A percentile compares a stretch with the other conserved stretches of the same genome.
Conservation (phyloP, 1,140 invertebrate species). For the Bombus impatiens region DNA sequence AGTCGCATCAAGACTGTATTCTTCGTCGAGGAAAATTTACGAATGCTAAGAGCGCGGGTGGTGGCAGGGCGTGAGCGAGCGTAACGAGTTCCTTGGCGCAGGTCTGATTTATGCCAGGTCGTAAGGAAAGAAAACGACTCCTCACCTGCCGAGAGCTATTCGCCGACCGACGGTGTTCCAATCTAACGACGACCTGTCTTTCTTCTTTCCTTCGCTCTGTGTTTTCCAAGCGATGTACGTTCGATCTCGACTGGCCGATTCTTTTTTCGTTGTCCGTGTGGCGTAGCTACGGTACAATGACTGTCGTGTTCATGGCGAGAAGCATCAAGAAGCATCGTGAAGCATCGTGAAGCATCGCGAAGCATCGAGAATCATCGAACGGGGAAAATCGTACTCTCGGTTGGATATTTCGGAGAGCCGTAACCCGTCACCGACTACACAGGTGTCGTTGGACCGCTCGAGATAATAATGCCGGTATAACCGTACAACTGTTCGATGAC, state of each 20-base stretch:
- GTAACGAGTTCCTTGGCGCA: constrained; percentile 26
- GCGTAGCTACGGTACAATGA: too few relatives aligned
- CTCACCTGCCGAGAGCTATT: constrained; percentile 26
- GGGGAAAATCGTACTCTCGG: neutral
- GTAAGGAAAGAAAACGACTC: constrained; percentile 10
- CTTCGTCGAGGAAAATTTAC: constrained; percentile 57
- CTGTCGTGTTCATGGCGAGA: too few relatives aligned
- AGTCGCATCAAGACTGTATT: constrained; percentile 52
- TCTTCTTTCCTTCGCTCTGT: neutral
- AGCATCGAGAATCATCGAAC: neutral
- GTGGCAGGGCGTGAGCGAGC: neutral
- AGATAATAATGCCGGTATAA: constrained; percentile 34
- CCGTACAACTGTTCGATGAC: constrained; percentile 40
- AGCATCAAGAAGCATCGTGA: too few relatives aligned
- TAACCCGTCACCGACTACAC: neutral
- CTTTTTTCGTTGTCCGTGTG: too few relatives aligned
- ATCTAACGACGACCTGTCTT: too few relatives aligned
- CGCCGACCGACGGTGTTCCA: neutral
- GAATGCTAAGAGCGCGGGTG: constrained; percentile 40
- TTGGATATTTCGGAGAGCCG: neutral
- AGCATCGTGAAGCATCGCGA: too few relatives aligned
- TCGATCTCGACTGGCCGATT: too few relatives aligned
- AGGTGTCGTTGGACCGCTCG: constrained; percentile 42
- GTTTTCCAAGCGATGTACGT: too few relatives aligned
- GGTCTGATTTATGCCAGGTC: constrained; percentile 63